Evolutionary conservation across 2,113 vertebrate genomes (phyloP), one percentile per base, ranked within the genome.

Genomic region (Bufo bufo): DNA sequence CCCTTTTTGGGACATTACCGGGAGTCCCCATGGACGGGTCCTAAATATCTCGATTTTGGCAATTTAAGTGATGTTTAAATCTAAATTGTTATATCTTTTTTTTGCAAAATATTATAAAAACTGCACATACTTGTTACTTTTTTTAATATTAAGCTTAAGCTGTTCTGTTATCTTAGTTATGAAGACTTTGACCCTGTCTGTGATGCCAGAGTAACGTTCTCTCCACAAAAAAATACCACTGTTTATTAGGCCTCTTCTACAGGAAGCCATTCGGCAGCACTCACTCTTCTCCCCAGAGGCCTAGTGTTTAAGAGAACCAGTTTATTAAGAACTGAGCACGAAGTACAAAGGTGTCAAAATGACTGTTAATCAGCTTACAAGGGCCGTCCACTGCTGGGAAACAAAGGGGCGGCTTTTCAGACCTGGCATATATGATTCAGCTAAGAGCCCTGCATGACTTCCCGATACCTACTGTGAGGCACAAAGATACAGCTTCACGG

Each of bases 401-500:
- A 85, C 49, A 49, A 0, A 91, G 90, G 78, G n/a, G 75, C 93
- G 87, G 89, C 11, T 87, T 85, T 77, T 82, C 86, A 84, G 87
- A 66, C 16, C 33, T 86, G 0, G 9, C 61, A 0, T 61, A 80
- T 85, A 71, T 78, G 79, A 56, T 82, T 87, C 14, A 71, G 49
- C 78, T 90, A 72, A 63, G 80, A 43, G 87, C 75, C 69, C 8
- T 10, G 69, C 85, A 89, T 90, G 79, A 79, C 85, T 87, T 85
- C 43, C 33, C 56, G 84, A 56, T 85, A 14, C 52, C 52, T 69
- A 86, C 80, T 0, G 9, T 56, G 16, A 43, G 49, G 84, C 77
- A 80, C 90, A 89, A 91, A 90, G 45, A 89, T 89, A 85, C 63
- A 63, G 77, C 74, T 90, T 91, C 89, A 94, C 88, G 80, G 90